Evolutionary conservation across 2,797 vertebrate genomes (phyloP).

Genomic region (Sebastes aleutianus): DNA sequence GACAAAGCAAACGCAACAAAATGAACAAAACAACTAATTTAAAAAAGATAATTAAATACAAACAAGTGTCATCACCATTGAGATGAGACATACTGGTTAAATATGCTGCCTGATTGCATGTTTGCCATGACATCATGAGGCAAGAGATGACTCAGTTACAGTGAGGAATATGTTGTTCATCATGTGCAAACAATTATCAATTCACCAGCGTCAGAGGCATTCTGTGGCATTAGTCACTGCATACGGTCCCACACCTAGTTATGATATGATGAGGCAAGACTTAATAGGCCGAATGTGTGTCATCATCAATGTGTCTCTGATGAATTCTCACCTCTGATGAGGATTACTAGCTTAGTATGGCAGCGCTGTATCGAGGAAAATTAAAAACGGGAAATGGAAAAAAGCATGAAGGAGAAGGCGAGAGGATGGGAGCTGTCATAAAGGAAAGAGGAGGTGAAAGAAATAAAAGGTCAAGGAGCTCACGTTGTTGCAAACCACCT

Average conservation of each 20-base stretch:
- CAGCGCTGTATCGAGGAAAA: background rate
- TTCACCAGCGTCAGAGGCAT: constrained; percentile 68
- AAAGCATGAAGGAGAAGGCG: background rate
- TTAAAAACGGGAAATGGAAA: background rate
- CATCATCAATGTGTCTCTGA: constrained; percentile 53
- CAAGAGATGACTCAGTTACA: constrained; percentile 65
- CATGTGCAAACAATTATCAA: constrained; percentile 72
- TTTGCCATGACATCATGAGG: constrained; percentile 66
- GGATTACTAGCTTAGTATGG: background rate
- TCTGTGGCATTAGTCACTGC: constrained; percentile 72
- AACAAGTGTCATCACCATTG: constrained; percentile 37
- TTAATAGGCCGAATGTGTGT: constrained; percentile 60
- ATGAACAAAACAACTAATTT: background rate
- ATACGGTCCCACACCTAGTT: constrained; percentile 68
- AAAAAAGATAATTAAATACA: background rate
- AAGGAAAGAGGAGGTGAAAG: background rate
- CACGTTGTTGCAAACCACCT: constrained; percentile 46
- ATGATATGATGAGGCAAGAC: constrained; percentile 52
- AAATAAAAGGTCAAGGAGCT: constrained; percentile 52
- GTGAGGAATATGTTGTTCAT: constrained; percentile 71
- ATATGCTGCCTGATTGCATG: constrained; percentile 49
- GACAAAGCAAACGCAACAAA: background rate
- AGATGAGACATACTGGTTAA: constrained; percentile 45
- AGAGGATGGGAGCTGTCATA: background rate
- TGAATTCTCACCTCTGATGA: constrained; percentile 44